Base-by-base conservation (phyloP, 2,797 vertebrate species). In the Myripristis murdjan region DNA sequence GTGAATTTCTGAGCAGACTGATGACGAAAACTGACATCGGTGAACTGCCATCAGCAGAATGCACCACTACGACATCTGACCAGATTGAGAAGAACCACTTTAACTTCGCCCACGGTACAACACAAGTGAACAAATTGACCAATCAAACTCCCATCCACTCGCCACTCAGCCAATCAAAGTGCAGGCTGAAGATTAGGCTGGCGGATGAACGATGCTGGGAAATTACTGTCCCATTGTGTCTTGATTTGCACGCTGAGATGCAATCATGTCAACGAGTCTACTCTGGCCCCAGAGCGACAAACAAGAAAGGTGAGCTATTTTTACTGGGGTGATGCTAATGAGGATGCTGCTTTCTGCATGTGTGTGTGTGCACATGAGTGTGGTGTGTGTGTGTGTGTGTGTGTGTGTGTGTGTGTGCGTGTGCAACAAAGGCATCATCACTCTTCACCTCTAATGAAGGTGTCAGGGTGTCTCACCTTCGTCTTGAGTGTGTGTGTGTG, bases 181-280 rank as follows among this genome's bases (percentile, higher is more conserved):
- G 39, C 55, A 63, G 65, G 55, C 48, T 54, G 47, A 55, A 46
- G 75, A 82, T 77, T 71, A 72, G 65, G 62, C 26, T n/a, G 54
- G 52, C 57, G 76, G 72, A 78, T 70, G 78, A 77, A 84, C 62
- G 73, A 75, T 44, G 65, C 67, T 65, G 31, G 70, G 76, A 90
- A 88, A 90, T 87, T 81, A 88, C 73, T 18, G 41, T 43, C 52
- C 74, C 57, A 86, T 90, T 92, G 86, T 91, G 71, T 82, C 75
- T 70, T 87, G 87, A 92, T 90, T 92, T 87, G 76, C 60, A 81
- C 55, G 76, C 83, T 15, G 65, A 79, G 75, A 83, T 77, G 83
- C 75, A 90, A 90, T 91, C 83, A 89, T 69, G 70, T 82, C 71
- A 72, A 70, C 14, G 49, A 61, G 56, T 55, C 55, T 64, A 65